Evolutionary conservation across 2,888 invertebrate genomes (phyloP).

Genomic region (Malachius bipustulatus): DNA sequence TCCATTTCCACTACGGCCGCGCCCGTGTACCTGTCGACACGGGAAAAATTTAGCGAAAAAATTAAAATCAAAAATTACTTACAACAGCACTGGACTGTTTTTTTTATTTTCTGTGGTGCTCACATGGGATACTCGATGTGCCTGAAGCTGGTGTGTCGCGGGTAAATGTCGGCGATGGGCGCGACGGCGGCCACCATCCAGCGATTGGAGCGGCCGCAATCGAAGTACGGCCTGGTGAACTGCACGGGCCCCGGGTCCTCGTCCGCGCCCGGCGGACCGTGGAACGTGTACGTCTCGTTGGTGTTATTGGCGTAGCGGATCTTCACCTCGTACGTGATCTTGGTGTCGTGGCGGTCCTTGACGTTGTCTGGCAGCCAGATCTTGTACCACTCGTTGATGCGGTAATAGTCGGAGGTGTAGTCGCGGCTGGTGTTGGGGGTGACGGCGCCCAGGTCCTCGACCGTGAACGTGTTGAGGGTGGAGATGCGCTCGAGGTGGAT

Average conservation of each 20-base stretch:
- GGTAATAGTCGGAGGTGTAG: slow-evolving; percentile 82
- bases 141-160: slow-evolving; percentile 82
- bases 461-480: slow-evolving; percentile 82
- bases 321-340: slow-evolving; percentile 87
- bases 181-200: slow-evolving; percentile 92
- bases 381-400: slow-evolving; percentile 89
- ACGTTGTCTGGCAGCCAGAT: slow-evolving; percentile 85
- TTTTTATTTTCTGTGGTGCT: too few species aligned
- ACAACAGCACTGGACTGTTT: too few species aligned
- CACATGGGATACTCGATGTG: slow-evolving; percentile 90
- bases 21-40: slow-evolving; percentile 85
- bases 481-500: slow-evolving; percentile 91
- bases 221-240: slow-evolving; percentile 91
- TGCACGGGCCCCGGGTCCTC: slow-evolving; percentile 86
- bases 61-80: too few species aligned
- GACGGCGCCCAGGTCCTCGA: slow-evolving; percentile 77
- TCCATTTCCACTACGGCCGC: slow-evolving; percentile 91
- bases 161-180: slow-evolving; percentile 91
- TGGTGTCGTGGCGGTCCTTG: slow-evolving; percentile 68
- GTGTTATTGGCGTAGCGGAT: slow-evolving; percentile 90
- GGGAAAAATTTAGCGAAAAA: too few species aligned
- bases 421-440: slow-evolving; percentile 64
- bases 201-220: slow-evolving; percentile 89
- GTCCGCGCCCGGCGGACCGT: slow-evolving; percentile 84
- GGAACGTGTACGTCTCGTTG: slow-evolving; percentile 92